These are phyloP conservation scores for Etheostoma perlongum DNA, from an alignment of 2,797 vertebrate species.

Conservation along the genomic window DNA sequence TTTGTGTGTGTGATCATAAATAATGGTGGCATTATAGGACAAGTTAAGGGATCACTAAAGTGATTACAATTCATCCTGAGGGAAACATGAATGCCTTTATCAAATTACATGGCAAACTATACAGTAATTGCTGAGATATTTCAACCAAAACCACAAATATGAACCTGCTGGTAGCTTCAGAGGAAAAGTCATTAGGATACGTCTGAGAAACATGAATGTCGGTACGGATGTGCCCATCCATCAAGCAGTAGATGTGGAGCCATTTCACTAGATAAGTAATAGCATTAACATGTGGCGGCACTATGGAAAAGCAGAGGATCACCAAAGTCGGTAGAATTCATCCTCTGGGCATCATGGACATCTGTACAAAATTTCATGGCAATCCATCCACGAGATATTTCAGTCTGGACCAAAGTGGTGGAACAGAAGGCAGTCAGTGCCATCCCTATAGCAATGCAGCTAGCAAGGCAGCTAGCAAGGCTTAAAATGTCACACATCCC, in stretches of 20 bases:
- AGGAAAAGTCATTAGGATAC: neutral
- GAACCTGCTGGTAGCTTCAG: slow-evolving; percentile 15
- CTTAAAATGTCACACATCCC: slow-evolving; percentile 37
- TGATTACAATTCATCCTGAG: neutral
- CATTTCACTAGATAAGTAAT: neutral
- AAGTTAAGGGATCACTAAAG: neutral
- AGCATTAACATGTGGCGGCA: neutral
- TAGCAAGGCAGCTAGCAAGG: slow-evolving; percentile 3
- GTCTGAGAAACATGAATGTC: neutral
- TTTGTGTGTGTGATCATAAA: neutral
- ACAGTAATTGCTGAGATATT: slow-evolving; percentile 1
- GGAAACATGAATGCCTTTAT: neutral
- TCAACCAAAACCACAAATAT: neutral
- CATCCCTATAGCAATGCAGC: neutral
- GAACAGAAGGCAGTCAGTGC: neutral
- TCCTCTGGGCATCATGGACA: neutral
- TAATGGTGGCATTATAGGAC: neutral
- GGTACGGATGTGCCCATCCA: neutral
- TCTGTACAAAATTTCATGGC: slow-evolving; percentile 10
- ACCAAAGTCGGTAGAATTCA: slow-evolving; percentile 5
- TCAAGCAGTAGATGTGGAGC: neutral
- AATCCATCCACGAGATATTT: slow-evolving; percentile 26
- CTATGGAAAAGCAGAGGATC: slow-evolving; percentile 1
- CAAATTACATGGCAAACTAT: neutral
- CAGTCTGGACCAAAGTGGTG: slow-evolving; percentile 16